A percentile compares a stretch with the other conserved stretches of the same genome.
Conservation (phyloP, 2,113 vertebrate species). For the Danionella cerebrum region DNA sequence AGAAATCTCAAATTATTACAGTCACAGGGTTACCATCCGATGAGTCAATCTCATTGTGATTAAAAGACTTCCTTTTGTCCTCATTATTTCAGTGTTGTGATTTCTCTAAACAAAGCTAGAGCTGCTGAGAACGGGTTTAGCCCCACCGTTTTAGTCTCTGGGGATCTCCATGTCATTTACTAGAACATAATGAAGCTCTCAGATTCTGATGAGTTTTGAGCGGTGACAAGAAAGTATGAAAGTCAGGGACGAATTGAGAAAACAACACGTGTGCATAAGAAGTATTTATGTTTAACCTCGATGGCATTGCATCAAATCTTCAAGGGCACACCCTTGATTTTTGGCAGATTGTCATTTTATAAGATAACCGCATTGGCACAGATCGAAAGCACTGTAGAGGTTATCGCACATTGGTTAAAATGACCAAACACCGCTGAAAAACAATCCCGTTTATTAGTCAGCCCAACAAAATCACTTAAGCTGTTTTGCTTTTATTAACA, state of each 20-base stretch:
- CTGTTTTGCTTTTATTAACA: neutral
- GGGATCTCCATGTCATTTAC: constrained; percentile 17
- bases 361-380: constrained; percentile 40
- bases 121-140: neutral
- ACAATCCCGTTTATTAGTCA: no score
- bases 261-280: neutral
- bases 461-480: neutral
- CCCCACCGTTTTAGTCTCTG: neutral
- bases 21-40: no score
- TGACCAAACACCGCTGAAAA: no score
- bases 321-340: neutral
- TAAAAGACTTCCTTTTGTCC: no score
- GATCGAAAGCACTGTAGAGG: no score
- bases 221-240: constrained; percentile 27
- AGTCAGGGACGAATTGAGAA: neutral
- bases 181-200: constrained; percentile 29
- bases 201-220: constrained; percentile 16
- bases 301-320: constrained; percentile 16
- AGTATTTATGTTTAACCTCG: neutral
- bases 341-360: constrained; percentile 21
- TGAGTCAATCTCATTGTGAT: no score
- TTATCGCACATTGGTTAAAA: no score
- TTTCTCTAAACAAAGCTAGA: neutral
- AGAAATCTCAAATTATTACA: no score
- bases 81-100: neutral